Conservation (phyloP, 2,797 vertebrate genomes). For the Sylvilagus floridanus region DNA sequence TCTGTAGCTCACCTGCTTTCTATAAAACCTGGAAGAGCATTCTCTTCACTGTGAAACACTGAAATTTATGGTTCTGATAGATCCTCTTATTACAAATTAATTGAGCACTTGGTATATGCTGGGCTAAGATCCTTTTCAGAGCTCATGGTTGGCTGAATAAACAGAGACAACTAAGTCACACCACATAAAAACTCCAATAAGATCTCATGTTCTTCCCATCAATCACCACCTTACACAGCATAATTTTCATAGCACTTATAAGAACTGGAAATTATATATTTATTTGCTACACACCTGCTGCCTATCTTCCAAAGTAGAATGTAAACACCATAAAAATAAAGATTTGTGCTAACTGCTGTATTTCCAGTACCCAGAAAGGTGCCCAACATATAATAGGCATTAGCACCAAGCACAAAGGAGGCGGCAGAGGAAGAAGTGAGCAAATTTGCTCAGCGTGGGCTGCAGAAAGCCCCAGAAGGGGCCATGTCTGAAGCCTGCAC, state of each 20-base stretch:
- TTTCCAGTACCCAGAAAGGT: neutral
- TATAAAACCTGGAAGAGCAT: conserved; percentile 47
- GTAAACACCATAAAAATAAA: neutral
- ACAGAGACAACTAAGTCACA: neutral
- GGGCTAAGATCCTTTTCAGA: conserved; percentile 3
- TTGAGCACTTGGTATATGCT: neutral
- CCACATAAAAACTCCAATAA: neutral
- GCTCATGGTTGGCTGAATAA: neutral
- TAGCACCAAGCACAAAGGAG: neutral
- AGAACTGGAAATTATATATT: neutral
- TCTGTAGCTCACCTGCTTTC: conserved; percentile 64
- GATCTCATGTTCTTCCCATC: neutral
- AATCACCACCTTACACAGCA: neutral
- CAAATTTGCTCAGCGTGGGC: neutral
- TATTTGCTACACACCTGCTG: neutral
- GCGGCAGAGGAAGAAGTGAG: neutral
- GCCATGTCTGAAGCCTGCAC: neutral
- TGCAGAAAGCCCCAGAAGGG: neutral
- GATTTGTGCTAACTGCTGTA: neutral
- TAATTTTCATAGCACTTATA: neutral
- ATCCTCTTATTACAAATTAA: conserved; percentile 4
- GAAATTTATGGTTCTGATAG: conserved; percentile 57
- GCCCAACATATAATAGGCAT: neutral
- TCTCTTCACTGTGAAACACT: conserved; percentile 66
- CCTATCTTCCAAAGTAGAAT: conserved; percentile 1